Evolutionary conservation across 2,797 vertebrate species (phyloP), one percentile per base, ranked within the genome.

Genomic region (Halcyon badia): DNA sequence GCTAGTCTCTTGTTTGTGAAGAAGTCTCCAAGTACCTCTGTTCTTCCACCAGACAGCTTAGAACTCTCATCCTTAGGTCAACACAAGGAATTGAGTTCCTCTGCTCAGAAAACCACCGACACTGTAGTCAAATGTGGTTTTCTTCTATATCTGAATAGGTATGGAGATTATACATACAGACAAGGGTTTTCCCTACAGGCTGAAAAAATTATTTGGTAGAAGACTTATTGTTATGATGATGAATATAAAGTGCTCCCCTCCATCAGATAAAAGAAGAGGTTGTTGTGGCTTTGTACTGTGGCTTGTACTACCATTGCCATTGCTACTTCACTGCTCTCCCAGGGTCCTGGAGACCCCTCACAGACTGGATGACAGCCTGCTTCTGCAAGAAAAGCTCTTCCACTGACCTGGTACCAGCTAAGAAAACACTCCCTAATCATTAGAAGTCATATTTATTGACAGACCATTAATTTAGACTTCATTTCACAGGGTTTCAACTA

Each of bases 341-440:
- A 57, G 66, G 14, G 64, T 4, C 52, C 60, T 30, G 31, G 16
- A 82, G n/a, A 44, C 39, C 19, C 18, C 75, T 72, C 79, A 78
- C 14, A 66, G 35, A 42, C 46, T 48, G 0, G 0, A 14, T 0
- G 0, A 18, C 20, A 62, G 49, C 17, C 54, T 61, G 37, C 31
- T 84, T 73, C 52, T 73, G 31, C 42, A 57, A 56, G 39, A 44
- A 46, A 44, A 83, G 24, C 35, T 89, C 60, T 92, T 81, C 56
- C 70, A 24, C 14, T 68, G 30, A 62, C 39, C 35, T 84, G 35
- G 39, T 58, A 65, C 39, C 48, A 88, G 54, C 24, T 89, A 57
- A 72, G 33, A 61, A 83, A 87, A 37, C 31, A 93, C 11, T 9
- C 7, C 2, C 3, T 25, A 64, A 73, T 49, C 57, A 77, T 61